A percentile compares a stretch with the other conserved stretches of the same genome.
These are phyloP conservation scores for Hylaeus anthracinus DNA, from an alignment of 1,140 invertebrate genomes.

Conservation along the genomic window DNA sequence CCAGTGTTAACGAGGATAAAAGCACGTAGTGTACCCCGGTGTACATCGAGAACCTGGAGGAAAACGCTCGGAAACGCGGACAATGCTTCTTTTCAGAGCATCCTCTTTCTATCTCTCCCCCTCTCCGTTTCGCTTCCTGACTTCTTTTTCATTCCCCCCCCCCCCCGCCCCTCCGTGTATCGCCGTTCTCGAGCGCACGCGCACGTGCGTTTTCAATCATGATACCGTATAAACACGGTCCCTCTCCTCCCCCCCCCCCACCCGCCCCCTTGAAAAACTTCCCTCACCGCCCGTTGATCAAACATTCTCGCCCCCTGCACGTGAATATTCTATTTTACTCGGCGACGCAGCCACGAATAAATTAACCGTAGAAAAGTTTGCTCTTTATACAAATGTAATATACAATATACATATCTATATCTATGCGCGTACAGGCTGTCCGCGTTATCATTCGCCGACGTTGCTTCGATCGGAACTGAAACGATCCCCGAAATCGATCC, in stretches of 20 bases:
- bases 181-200: conserved; percentile 12
- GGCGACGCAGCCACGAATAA: conserved; percentile 78
- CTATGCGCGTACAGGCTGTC: conserved; percentile 41
- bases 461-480: neutral
- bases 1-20: conserved; percentile 29
- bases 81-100: conserved; percentile 42
- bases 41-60: conserved; percentile 32
- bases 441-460: neutral
- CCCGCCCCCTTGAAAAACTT: conserved; percentile 13
- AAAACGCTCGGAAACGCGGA: conserved; percentile 56
- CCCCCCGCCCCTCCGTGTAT: conserved; percentile 26
- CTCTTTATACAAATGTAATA: conserved; percentile 81
- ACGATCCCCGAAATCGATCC: no score
- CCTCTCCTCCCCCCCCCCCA: no score
- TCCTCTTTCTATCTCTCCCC: neutral
- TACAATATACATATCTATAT: conserved; percentile 77
- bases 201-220: no score
- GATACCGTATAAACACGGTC: no score
- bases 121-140: neutral
- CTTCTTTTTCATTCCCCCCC: neutral
- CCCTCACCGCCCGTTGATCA: neutral
- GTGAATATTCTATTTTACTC: conserved; percentile 58
- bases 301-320: conserved; percentile 8
- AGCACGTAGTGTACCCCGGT: conserved; percentile 17
- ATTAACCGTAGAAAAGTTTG: conserved; percentile 80